Evolutionary conservation across 2,113 vertebrate species (phyloP).

Genomic region (Ranitomeya imitator): DNA sequence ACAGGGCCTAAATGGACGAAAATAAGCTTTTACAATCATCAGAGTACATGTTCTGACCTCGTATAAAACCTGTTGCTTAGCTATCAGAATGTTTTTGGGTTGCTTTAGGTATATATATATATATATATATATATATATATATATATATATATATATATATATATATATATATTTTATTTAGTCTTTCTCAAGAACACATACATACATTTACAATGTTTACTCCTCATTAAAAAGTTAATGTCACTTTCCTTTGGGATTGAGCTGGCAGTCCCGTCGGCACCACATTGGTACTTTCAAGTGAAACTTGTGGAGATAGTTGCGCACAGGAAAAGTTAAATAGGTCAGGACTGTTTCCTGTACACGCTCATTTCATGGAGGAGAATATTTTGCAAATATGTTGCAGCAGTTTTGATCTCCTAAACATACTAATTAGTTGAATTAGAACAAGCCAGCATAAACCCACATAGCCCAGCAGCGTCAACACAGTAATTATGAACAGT

Average conservation of each 20-base stretch:
- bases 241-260: not conserved
- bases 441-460: conserved; percentile 57
- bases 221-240: conserved; percentile 15
- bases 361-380: conserved; percentile 17
- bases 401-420: conserved; percentile 56
- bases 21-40: too few species aligned
- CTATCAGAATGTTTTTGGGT: not conserved
- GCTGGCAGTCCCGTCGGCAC: not conserved
- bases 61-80: not conserved
- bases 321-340: conserved; percentile 32
- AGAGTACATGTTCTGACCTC: not conserved
- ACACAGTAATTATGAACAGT: conserved; percentile 59
- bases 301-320: not conserved
- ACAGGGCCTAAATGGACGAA: not conserved
- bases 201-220: not conserved
- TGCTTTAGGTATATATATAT: too few species aligned
- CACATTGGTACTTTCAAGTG: conserved; percentile 7
- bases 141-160: not conserved
- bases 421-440: conserved; percentile 58
- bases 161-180: not conserved
- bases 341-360: conserved; percentile 38
- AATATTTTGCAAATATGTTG: conserved; percentile 55
- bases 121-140: not conserved
- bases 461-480: conserved; percentile 59
- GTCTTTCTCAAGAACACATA: not conserved